Evolutionary conservation across 2,113 vertebrate species (phyloP), one percentile per base, ranked within the genome.

Genomic region (Chelonoidis abingdonii): DNA sequence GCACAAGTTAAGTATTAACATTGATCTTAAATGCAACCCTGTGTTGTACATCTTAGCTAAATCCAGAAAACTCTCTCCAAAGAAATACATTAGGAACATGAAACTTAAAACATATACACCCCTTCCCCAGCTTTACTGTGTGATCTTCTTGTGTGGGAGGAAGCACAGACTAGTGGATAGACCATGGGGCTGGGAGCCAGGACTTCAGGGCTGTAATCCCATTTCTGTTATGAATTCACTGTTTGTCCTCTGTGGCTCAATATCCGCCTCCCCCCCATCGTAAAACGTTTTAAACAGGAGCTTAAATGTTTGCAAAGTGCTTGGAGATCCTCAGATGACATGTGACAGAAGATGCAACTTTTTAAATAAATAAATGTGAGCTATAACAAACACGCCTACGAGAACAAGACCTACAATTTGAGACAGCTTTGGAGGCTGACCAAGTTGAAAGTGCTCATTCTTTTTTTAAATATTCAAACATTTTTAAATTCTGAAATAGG

Each of bases 31-130:
- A 49, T 2, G 1, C 47, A 2, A 24, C 41, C 41, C 72, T 19
- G 21, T 2, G 8, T 1, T 1, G 10, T 25, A 0, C 1, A 22
- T 56, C 41, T 69, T 21, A 25, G 9, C 56, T 22, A 19, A 1
- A 1, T 72, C 62, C 54, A 50, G 5, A 53, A 72, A 89, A n/a
- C 50, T 6, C n/a, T 65, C 85, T 80, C 62, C 83, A 90, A 44
- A 76, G 72, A 53, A 89, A 72, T 79, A 72, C 54, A 89, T 90
- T 1, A 56, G 83, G 75, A 93, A 76, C 35, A 10, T 31, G 5
- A n/a, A 92, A 90, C 27, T 3, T 35, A 19, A n/a, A 35, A 19
- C 47, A 8, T 35, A 22, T 12, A 54, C 0, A 2, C 3, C 47
- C 69, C 86, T 87, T 11, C 49, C 83, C 31, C 3, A 5, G n/a